Conservation (phyloP, 2,888 invertebrate genomes). For the Torymus tubicola region DNA sequence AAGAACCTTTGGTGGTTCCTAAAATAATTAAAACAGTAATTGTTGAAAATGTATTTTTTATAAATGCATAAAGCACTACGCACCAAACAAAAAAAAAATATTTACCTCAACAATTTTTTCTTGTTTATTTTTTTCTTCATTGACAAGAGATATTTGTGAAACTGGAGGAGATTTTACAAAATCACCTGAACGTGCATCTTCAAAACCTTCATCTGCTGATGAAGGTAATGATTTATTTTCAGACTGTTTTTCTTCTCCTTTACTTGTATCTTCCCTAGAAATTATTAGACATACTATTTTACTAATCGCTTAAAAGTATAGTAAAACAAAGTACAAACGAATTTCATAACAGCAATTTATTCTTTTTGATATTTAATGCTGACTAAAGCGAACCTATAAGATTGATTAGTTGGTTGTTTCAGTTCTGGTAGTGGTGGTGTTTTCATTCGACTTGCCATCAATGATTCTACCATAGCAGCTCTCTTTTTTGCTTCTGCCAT, state of each 20-base stretch:
- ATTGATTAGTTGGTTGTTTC: slow-evolving; percentile 63
- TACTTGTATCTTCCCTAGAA: slow-evolving; percentile 21
- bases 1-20: slow-evolving; percentile 53
- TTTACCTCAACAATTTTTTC: slow-evolving; percentile 48
- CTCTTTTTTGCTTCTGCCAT: slow-evolving; percentile 71
- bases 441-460: slow-evolving; percentile 63
- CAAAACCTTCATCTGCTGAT: slow-evolving; percentile 80
- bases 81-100: too few species aligned
- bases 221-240: slow-evolving; percentile 72
- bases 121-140: slow-evolving; percentile 58
- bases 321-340: slow-evolving; percentile 25
- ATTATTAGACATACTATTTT: not conserved
- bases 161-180: slow-evolving; percentile 70
- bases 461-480: slow-evolving; percentile 69
- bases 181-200: slow-evolving; percentile 77
- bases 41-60: too few species aligned
- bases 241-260: slow-evolving; percentile 67
- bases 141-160: slow-evolving; percentile 66
- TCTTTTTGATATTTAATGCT: slow-evolving; percentile 65
- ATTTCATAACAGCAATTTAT: slow-evolving; percentile 55
- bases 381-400: slow-evolving; percentile 67
- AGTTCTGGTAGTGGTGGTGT: slow-evolving; percentile 61
- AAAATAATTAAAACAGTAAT: not conserved
- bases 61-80: too few species aligned
- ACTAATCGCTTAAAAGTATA: slow-evolving; percentile 1